Evolutionary conservation across 1,140 invertebrate genomes (phyloP).

Genomic region (Mesaphorura yosii): DNA sequence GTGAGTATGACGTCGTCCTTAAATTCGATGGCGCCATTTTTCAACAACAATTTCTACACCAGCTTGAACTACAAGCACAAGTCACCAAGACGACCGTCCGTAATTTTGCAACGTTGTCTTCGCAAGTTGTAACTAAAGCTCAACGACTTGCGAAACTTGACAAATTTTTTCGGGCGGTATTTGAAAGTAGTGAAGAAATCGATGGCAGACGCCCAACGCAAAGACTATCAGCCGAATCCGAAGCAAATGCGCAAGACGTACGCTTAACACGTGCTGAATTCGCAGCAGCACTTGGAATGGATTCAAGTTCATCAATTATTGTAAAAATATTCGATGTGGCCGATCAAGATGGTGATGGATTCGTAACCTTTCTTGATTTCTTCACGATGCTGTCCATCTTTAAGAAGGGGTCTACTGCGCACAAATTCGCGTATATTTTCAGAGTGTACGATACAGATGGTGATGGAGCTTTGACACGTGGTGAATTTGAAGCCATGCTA

Average conservation of each 20-base stretch:
- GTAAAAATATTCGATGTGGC: constrained; percentile 29
- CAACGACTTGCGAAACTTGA: too few species aligned
- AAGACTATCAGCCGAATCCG: too few species aligned
- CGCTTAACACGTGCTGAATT: constrained; percentile 47
- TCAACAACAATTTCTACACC: constrained; percentile 2
- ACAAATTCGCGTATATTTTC: constrained; percentile 47
- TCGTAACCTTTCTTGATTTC: constrained; percentile 53
- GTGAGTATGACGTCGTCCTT: constrained; percentile 47
- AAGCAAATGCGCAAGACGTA: constrained; percentile 43
- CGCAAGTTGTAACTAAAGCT: constrained; percentile 36
- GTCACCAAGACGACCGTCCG: constrained; percentile 11
- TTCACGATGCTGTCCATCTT: constrained; percentile 50
- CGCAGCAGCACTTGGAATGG: constrained; percentile 47
- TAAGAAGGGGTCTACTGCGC: constrained; percentile 43
- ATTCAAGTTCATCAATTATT: constrained; percentile 45
- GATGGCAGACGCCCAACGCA: too few species aligned
- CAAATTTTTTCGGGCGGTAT: constrained; percentile 44
- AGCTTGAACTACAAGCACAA: not conserved
- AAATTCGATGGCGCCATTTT: constrained; percentile 16
- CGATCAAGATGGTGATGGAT: constrained; percentile 51
- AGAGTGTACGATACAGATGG: constrained; percentile 48
- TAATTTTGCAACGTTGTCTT: constrained; percentile 31
- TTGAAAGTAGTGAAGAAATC: too few species aligned
- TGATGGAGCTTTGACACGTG: constrained; percentile 39
- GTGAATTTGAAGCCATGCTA: constrained; percentile 34